Evolutionary conservation across 2,797 vertebrate genomes (phyloP), one percentile per base, ranked within the genome.

Genomic region (Pseudochromis fuscus): DNA sequence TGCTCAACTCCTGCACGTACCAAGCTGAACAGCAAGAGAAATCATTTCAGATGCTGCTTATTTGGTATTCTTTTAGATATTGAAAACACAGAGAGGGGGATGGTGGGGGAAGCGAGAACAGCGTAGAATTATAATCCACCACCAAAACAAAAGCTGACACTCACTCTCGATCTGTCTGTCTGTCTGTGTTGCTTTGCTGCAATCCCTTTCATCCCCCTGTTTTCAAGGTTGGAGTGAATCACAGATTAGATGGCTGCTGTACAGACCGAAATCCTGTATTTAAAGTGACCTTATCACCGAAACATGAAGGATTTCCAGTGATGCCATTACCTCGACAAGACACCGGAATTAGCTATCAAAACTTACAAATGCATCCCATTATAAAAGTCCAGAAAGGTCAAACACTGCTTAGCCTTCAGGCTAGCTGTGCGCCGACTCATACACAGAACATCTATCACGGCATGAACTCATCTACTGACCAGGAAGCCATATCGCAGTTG

Each of bases 21-120:
- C 2, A 24, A 49, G 37, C 50, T 25, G 63, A 72, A 78, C 35
- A 81, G 60, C 70, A 51, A 85, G 70, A 67, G 49, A 70, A 64
- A 23, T 70, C 33, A 62, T 82, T 85, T 74, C 24, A 62, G 53
- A 85, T 75, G 78, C 89, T 72, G 82, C 71, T 84, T 87, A 91
- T 90, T 84, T 88, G 72, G 61, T 85, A 89, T 90, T 91, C 88
- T 90, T 77, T 91, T 64, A 88, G 88, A 91, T 87, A 89, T 67
- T 85, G 76, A 81, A 83, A 70, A 81, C 44, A 65, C 15, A 51
- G 38, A 19, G 58, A 77, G 73, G 73, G 75, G 84, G 82, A 55
- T 65, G 78, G 85, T 64, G 49, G 59, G 23, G 28, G 44, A 70
- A 28, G 55, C 3, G 0, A 64, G 66, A 59, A 63, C 21, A n/a